Conservation (phyloP, 2,888 invertebrate species). For the Lithophane ornitopus region DNA sequence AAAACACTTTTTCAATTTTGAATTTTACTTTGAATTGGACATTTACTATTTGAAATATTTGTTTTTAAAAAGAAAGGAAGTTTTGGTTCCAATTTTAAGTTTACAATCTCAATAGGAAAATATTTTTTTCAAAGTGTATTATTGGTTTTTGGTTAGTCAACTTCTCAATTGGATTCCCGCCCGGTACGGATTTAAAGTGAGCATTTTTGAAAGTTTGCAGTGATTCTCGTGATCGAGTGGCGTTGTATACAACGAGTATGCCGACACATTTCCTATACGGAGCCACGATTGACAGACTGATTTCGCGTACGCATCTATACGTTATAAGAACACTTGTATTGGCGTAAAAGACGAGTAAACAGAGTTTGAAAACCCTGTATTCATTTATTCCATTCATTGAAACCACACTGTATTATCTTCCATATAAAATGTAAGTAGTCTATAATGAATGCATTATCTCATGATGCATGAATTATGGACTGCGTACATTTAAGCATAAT, state of each 20-base stretch:
- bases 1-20: background rate
- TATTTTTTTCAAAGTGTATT: background rate
- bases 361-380: background rate
- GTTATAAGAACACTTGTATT: background rate
- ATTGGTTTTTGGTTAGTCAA: slow-evolving; percentile 21
- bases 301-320: background rate
- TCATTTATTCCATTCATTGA: no score
- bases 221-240: background rate
- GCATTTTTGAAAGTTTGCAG: slow-evolving; percentile 8
- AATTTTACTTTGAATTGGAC: background rate
- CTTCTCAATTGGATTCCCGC: slow-evolving; percentile 19
- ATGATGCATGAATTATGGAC: background rate
- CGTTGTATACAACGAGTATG: background rate
- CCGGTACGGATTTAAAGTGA: slow-evolving; percentile 12
- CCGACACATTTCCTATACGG: background rate
- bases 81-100: slow-evolving; percentile 4
- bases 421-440: background rate
- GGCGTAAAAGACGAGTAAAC: background rate
- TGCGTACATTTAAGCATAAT: background rate
- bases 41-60: background rate
- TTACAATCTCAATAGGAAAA: background rate
- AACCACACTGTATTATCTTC: background rate
- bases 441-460: background rate
- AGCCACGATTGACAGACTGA: slow-evolving; percentile 11
- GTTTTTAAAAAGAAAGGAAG: background rate